phyloP scores from a whole-genome alignment of 1,140 invertebrate genomes.

The Bombus breviceps region DNA sequence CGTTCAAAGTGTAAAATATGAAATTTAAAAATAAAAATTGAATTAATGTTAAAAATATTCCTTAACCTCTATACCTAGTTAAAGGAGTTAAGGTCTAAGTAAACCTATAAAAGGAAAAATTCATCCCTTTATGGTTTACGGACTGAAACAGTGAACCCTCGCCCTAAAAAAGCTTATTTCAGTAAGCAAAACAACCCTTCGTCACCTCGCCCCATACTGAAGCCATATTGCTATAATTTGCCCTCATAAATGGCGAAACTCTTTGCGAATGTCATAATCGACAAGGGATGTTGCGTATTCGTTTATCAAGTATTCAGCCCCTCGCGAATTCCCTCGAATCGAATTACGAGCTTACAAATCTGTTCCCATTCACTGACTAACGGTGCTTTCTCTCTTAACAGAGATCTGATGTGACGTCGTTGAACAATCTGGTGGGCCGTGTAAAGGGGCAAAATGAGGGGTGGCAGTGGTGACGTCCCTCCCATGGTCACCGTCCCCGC shows the following conservation, averaged over 20 bases:
- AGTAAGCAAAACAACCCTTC: not conserved
- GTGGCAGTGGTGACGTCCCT: slow-evolving; percentile 79
- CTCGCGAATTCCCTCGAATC: not conserved
- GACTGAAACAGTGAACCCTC: not conserved
- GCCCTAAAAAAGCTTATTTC: not conserved
- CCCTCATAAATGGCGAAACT: not conserved
- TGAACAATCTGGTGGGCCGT: slow-evolving; percentile 18
- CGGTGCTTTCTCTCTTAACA: slow-evolving; percentile 57
- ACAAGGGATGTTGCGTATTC: not conserved
- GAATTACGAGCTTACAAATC: slow-evolving; percentile 27
- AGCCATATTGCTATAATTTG: slow-evolving; percentile 1
- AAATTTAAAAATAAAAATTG: too few species aligned
- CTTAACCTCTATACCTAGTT: too few species aligned
- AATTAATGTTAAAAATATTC: not conserved
- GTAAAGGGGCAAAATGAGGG: slow-evolving; percentile 73
- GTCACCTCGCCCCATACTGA: not conserved
- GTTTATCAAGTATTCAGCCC: not conserved
- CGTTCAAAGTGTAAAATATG: too few species aligned
- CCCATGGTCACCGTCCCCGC: slow-evolving; percentile 81
- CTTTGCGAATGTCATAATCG: not conserved
- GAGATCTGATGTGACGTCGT: slow-evolving; percentile 56
- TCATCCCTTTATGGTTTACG: too few species aligned
- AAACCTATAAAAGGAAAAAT: too few species aligned
- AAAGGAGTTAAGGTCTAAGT: too few species aligned
- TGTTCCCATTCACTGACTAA: not conserved